These are phyloP conservation scores for Prionailurus bengalensis DNA, from an alignment of 2,113 vertebrate species.

Conservation along the genomic window DNA sequence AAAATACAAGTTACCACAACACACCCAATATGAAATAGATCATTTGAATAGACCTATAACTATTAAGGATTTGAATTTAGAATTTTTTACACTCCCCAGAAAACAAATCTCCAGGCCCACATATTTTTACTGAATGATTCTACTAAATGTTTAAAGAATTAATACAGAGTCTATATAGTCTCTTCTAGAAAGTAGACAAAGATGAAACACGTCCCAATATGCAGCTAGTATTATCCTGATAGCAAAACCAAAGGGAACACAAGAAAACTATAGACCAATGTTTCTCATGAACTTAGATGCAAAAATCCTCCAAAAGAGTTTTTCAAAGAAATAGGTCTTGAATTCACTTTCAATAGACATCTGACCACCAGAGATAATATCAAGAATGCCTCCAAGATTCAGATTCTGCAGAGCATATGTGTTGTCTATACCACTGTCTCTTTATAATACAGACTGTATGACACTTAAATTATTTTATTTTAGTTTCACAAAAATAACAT, in stretches of 20 bases:
- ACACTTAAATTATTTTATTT: not conserved
- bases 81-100: not conserved
- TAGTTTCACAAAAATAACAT: not conserved
- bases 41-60: not conserved
- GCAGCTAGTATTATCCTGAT: not conserved
- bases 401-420: not conserved
- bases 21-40: not conserved
- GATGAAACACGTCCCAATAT: not conserved
- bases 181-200: constrained; percentile 33
- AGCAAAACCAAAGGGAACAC: not conserved
- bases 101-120: not conserved
- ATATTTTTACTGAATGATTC: constrained; percentile 21
- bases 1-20: not conserved
- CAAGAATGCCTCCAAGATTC: not conserved
- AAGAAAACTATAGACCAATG: not conserved
- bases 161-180: not conserved
- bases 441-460: not conserved
- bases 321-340: not conserved
- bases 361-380: not conserved
- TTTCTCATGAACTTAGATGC: not conserved
- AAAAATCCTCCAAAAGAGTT: not conserved
- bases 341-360: not conserved
- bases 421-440: not conserved
- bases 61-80: not conserved
- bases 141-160: not conserved